A percentile compares a stretch with the other conserved stretches of the same genome.
These are phyloP conservation scores for Ganaspis brasiliensis DNA, from an alignment of 2,888 invertebrate genomes.

Conservation along the genomic window DNA sequence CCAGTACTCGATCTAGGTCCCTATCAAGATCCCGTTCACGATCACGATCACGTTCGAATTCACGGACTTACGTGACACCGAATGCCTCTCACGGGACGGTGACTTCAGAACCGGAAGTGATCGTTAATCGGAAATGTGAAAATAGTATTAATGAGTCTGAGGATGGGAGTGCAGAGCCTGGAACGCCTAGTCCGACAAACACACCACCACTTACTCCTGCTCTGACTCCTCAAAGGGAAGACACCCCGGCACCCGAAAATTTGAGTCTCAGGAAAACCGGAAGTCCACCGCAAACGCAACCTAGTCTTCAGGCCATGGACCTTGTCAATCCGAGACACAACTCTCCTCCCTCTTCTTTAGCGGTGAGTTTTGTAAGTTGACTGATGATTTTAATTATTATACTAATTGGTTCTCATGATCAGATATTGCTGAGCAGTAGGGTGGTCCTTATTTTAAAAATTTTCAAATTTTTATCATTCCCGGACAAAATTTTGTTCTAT, in stretches of 20 bases:
- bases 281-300: conserved; percentile 77
- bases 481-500: too few relatives aligned
- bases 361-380: conserved; percentile 62
- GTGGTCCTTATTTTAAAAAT: too few relatives aligned
- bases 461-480: too few relatives aligned
- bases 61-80: conserved; percentile 54
- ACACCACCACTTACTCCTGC: conserved; percentile 76
- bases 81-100: conserved; percentile 47
- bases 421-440: too few relatives aligned
- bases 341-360: conserved; percentile 73
- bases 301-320: conserved; percentile 72
- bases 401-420: too few relatives aligned
- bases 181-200: conserved; percentile 75
- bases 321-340: conserved; percentile 75
- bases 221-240: conserved; percentile 74
- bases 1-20: conserved; percentile 56
- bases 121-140: conserved; percentile 67
- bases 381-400: background rate
- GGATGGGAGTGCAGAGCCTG: conserved; percentile 75
- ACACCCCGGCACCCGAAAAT: conserved; percentile 88
- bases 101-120: conserved; percentile 63
- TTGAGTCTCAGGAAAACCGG: conserved; percentile 88
- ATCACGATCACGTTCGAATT: conserved; percentile 62
- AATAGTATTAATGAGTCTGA: conserved; percentile 76
- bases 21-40: conserved; percentile 62